phyloP scores from a whole-genome alignment of 1,140 invertebrate genomes.

The Galleria mellonella region DNA sequence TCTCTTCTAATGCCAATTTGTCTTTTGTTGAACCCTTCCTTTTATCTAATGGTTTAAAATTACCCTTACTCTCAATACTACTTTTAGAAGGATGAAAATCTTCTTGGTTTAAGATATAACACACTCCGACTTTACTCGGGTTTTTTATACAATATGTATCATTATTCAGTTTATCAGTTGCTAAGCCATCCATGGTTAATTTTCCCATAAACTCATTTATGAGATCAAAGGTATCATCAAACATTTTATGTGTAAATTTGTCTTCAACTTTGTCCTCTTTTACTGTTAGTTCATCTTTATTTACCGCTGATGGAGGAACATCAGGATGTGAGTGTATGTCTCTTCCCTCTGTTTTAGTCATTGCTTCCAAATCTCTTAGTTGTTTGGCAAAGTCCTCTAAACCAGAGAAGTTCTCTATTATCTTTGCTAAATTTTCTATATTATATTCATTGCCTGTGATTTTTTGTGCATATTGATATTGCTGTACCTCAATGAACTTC shows the following conservation, averaged over 20 bases:
- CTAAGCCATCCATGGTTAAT: constrained; percentile 25
- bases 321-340: not conserved
- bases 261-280: constrained; percentile 8
- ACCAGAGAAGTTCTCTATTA: constrained; percentile 38
- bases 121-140: constrained; percentile 43
- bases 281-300: constrained; percentile 9
- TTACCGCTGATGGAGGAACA: constrained; percentile 3
- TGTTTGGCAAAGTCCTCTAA: constrained; percentile 28
- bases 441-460: constrained; percentile 18
- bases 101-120: constrained; percentile 64
- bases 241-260: constrained; percentile 18
- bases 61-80: constrained; percentile 28
- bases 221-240: constrained; percentile 30
- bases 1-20: constrained; percentile 34
- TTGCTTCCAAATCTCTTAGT: constrained; percentile 16
- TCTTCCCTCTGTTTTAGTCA: not conserved
- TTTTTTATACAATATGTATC: constrained; percentile 48
- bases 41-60: constrained; percentile 18
- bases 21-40: constrained; percentile 48
- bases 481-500: constrained; percentile 45
- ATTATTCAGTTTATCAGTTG: constrained; percentile 37
- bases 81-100: constrained; percentile 52
- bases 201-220: constrained; percentile 30
- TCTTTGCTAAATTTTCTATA: constrained; percentile 35
- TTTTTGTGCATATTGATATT: constrained; percentile 22